Conservation (phyloP, 1,140 invertebrate genomes). For the Atopsyche davidsoni region DNA sequence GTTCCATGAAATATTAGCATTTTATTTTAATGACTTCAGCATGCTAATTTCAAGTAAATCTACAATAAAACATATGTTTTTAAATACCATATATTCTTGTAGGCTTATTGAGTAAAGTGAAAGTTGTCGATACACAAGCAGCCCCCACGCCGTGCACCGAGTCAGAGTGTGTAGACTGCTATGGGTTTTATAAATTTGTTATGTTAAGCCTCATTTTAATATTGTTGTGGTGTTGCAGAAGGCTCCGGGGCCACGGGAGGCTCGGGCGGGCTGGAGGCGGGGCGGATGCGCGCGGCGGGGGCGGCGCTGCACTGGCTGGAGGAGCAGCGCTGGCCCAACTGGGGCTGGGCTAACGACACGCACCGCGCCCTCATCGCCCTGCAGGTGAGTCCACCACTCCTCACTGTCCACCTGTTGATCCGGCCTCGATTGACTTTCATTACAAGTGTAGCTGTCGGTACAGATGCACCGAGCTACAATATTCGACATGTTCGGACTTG, state of each 20-base stretch:
- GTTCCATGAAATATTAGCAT: too few species aligned
- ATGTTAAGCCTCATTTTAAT: neutral
- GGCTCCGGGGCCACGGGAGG: slow-evolving; percentile 17
- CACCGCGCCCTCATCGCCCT: slow-evolving; percentile 63
- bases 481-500: too few species aligned
- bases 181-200: neutral
- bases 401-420: slow-evolving; percentile 42
- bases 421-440: too few species aligned
- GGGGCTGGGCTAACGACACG: slow-evolving; percentile 73
- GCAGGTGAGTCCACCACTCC: slow-evolving; percentile 42
- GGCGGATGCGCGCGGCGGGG: slow-evolving; percentile 51
- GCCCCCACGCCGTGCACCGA: too few species aligned
- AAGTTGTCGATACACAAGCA: too few species aligned
- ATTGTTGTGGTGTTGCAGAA: slow-evolving; percentile 7
- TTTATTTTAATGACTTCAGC: too few species aligned
- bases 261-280: slow-evolving; percentile 38
- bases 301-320: slow-evolving; percentile 61
- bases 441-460: too few species aligned
- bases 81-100: too few species aligned
- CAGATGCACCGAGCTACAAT: too few species aligned
- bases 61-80: too few species aligned
- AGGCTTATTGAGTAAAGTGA: too few species aligned
- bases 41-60: too few species aligned
- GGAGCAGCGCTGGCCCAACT: slow-evolving; percentile 60
- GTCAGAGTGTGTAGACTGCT: neutral